A percentile compares a stretch with the other conserved stretches of the same genome.
Evolutionary conservation across 2,113 vertebrate species (phyloP).

Genomic region (Corythornis vintsioides): DNA sequence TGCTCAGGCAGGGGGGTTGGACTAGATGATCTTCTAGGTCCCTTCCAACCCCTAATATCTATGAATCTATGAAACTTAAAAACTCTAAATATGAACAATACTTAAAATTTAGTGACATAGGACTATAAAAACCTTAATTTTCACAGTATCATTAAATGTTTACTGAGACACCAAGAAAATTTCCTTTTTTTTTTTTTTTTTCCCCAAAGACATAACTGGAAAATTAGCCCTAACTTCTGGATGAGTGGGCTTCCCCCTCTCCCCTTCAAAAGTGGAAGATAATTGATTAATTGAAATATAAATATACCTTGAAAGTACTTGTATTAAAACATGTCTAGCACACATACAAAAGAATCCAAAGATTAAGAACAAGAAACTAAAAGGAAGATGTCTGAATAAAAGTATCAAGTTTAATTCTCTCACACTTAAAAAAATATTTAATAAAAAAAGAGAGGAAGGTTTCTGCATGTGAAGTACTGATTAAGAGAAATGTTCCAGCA

Average conservation of each 20-base stretch:
- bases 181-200: background rate
- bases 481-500: background rate
- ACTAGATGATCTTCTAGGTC: no score
- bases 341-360: background rate
- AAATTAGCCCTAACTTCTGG: background rate
- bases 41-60: no score
- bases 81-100: accelerated
- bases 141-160: background rate
- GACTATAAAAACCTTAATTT: background rate
- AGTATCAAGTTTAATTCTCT: background rate
- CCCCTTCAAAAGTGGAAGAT: background rate
- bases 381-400: background rate
- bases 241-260: background rate
- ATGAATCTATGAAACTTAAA: background rate
- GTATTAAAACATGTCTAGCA: background rate
- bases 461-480: background rate
- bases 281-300: background rate
- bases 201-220: background rate
- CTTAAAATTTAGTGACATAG: background rate
- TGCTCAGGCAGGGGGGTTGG: no score
- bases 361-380: background rate
- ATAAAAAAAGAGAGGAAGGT: background rate
- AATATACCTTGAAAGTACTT: background rate
- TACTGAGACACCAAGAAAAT: background rate
- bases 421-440: background rate